phyloP scores from a whole-genome alignment of 2,888 invertebrate genomes.

The Brachynemurus nebulosus region DNA sequence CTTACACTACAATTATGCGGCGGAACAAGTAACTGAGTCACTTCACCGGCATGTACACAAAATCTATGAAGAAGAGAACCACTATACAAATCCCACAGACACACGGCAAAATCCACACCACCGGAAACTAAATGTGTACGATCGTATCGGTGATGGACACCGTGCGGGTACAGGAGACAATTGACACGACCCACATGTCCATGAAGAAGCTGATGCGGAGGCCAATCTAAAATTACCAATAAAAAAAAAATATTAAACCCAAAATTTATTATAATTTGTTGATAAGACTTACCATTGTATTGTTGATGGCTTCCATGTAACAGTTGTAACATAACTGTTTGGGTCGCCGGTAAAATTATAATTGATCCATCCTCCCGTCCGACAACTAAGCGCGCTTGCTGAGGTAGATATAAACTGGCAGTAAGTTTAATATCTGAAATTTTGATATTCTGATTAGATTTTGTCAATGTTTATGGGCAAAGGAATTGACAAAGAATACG shows the following conservation, averaged over 20 bases:
- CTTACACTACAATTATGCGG: constrained; percentile 79
- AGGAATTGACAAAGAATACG: too few species aligned
- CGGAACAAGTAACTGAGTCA: constrained; percentile 86
- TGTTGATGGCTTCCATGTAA: constrained; percentile 79
- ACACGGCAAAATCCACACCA: constrained; percentile 95
- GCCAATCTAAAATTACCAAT: constrained; percentile 52
- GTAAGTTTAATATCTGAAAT: constrained; percentile 59
- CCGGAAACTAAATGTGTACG: constrained; percentile 84
- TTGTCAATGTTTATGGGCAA: too few species aligned
- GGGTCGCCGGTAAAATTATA: constrained; percentile 89
- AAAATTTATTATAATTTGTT: too few species aligned
- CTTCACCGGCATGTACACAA: constrained; percentile 96
- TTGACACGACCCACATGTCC: constrained; percentile 92
- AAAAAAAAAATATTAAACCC: not conserved
- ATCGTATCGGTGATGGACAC: constrained; percentile 80
- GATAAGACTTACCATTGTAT: constrained; percentile 47
- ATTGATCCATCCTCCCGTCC: constrained; percentile 94
- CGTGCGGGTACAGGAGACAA: constrained; percentile 87
- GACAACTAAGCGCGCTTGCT: constrained; percentile 85
- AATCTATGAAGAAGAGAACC: constrained; percentile 84
- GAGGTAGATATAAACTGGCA: constrained; percentile 86
- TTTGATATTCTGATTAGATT: too few species aligned
- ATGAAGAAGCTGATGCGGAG: constrained; percentile 70
- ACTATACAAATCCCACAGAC: constrained; percentile 88
- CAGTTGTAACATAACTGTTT: constrained; percentile 85